phyloP scores from a whole-genome alignment of 2,888 invertebrate genomes.

The Bombyx huttoni region DNA sequence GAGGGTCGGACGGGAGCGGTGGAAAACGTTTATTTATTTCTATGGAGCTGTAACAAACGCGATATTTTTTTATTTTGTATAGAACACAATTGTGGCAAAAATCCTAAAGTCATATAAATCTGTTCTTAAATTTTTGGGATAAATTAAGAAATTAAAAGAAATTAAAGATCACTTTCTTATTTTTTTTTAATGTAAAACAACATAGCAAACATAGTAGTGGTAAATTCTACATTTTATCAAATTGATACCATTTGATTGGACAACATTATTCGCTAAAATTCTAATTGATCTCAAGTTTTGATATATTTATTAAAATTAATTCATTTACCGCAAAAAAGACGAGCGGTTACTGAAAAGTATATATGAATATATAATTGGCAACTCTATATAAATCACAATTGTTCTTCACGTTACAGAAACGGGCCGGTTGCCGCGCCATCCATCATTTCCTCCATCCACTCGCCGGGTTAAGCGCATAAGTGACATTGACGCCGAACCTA shows the following conservation, averaged over 20 bases:
- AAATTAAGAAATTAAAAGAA: not conserved
- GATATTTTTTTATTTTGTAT: not conserved
- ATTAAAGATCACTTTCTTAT: too few species aligned
- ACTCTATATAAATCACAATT: constrained; percentile 32
- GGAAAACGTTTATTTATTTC: constrained; percentile 27
- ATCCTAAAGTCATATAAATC: not conserved
- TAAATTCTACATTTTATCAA: too few species aligned
- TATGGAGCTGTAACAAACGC: constrained; percentile 29
- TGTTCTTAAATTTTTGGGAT: not conserved
- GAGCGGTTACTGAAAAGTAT: not conserved
- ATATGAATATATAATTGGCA: constrained; percentile 16
- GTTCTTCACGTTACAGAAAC: constrained; percentile 40
- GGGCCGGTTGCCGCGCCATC: constrained; percentile 55
- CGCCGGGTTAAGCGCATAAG: constrained; percentile 71
- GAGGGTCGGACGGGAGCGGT: constrained; percentile 49
- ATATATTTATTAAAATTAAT: not conserved
- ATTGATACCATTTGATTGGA: too few species aligned
- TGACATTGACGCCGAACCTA: constrained; percentile 63
- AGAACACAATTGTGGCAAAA: not conserved
- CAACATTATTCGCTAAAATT: too few species aligned
- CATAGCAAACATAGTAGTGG: too few species aligned
- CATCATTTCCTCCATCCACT: constrained; percentile 71
- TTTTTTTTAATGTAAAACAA: too few species aligned
- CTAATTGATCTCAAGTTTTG: too few species aligned
- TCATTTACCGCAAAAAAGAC: not conserved